Evolutionary conservation across 2,888 invertebrate genomes (phyloP), one percentile per base, ranked within the genome.

Genomic region (Carterocephalus palaemon): DNA sequence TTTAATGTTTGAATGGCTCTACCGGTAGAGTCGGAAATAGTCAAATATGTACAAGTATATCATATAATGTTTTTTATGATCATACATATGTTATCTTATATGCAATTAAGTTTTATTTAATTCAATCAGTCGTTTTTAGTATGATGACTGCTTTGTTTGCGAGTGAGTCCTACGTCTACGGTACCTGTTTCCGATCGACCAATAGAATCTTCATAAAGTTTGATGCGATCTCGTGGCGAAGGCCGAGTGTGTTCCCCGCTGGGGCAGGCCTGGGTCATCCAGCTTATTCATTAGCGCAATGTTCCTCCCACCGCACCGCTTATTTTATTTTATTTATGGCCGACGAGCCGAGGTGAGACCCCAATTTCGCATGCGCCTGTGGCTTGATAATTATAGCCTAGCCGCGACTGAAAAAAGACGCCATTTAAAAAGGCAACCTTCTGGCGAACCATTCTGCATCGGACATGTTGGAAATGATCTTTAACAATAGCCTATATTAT

Each of bases 261-360:
- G 60, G 47, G 57, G 49, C 55, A 53, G 52, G 53, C 51, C 52
- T 53, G 57, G 53, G 60, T 62, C 61, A 59, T 58, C 60, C 66
- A 59, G 65, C 71, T 79, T 81, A 79, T 82, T 82, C 85, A 85
- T 85, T 86, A 85, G 79, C 66, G 72, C 65, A 50, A 57, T 63
- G 77, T 71, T 77, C 83, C 84, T 79, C 82, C 84, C 85, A 83
- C 82, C 66, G 67, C 70, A 62, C 63, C 62, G 71, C 67, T 81
- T 75, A 81, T 84, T 82, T 86, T 83, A 70, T 70, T 83, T 86
- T 86, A 85, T 85, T 84, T 84, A 84, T 76, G 75, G 71, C 69
- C 71, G 74, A 66, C 70, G 73, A 66, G 70, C 54, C 72, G 81
- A 84, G 84, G 84, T 84, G 84, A 84, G 82, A 85, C 85, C 83